A percentile compares a stretch with the other conserved stretches of the same genome.
Conservation (phyloP, 2,797 vertebrate genomes). For the Pseudocheirus occidentalis region DNA sequence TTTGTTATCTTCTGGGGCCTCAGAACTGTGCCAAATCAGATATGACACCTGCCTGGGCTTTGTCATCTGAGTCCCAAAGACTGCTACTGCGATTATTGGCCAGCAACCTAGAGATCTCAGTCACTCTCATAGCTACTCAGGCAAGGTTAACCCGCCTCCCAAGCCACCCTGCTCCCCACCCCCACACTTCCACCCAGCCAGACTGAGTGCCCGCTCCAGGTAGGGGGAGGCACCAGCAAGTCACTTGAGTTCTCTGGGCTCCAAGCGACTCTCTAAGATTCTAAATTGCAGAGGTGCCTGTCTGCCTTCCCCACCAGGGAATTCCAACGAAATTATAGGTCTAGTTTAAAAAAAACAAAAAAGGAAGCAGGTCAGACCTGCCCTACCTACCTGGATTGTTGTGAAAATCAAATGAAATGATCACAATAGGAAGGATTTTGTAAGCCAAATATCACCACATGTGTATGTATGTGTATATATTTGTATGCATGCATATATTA, state of each 20-base stretch:
- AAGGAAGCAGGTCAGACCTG: background rate
- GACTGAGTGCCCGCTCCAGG: background rate
- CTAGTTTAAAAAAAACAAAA: too few relatives aligned
- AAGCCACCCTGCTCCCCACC: background rate
- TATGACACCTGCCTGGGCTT: background rate
- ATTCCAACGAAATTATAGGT: background rate
- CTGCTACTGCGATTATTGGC: background rate
- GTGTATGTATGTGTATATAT: too few relatives aligned
- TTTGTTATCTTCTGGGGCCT: background rate
- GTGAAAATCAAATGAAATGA: background rate
- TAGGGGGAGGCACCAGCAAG: background rate
- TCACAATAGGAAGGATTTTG: background rate
- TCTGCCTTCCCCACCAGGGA: background rate
- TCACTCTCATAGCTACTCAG: background rate
- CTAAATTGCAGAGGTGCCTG: background rate
- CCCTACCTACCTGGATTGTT: background rate
- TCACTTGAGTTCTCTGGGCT: background rate
- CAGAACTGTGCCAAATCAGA: background rate
- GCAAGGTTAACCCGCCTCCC: background rate
- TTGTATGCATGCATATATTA: background rate
- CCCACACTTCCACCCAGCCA: background rate
- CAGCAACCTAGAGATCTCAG: background rate
- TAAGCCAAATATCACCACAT: background rate
- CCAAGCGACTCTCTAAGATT: background rate
- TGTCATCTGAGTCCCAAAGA: background rate